Conservation (phyloP, 2,888 invertebrate genomes). For the Eristalis arbustorum region DNA sequence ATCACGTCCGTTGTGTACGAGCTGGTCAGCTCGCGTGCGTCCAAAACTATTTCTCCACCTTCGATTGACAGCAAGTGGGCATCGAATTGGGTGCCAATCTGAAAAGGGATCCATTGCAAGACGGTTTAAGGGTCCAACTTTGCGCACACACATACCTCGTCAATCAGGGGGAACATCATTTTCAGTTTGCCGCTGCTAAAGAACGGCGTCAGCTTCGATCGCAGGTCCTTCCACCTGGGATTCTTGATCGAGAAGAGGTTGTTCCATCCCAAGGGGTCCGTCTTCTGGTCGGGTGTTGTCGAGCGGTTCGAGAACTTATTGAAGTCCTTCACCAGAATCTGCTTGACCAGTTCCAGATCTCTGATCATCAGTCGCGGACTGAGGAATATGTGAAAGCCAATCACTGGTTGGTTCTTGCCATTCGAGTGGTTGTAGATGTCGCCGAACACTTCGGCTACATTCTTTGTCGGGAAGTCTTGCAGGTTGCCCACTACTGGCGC, state of each 20-base stretch:
- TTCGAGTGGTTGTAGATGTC: slow-evolving; percentile 73
- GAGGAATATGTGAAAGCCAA: slow-evolving; percentile 78
- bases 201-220: slow-evolving; percentile 79
- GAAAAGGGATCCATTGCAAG: not conserved
- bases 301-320: slow-evolving; percentile 78
- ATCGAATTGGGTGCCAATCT: slow-evolving; percentile 73
- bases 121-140: not conserved
- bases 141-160: slow-evolving; percentile 73
- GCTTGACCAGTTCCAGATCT: slow-evolving; percentile 80
- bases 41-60: not conserved
- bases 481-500: slow-evolving; percentile 78
- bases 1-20: slow-evolving; percentile 74
- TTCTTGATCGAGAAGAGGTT: slow-evolving; percentile 79
- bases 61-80: not conserved
- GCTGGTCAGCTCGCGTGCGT: not conserved
- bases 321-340: slow-evolving; percentile 80
- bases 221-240: slow-evolving; percentile 79
- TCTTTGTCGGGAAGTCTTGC: slow-evolving; percentile 73
- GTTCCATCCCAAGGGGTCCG: slow-evolving; percentile 78
- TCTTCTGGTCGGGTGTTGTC: slow-evolving; percentile 72
- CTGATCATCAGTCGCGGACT: slow-evolving; percentile 78
- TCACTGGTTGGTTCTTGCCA: slow-evolving; percentile 71
- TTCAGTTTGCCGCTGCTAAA: slow-evolving; percentile 79
- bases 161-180: slow-evolving; percentile 76
- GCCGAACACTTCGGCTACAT: slow-evolving; percentile 73